phyloP scores from a whole-genome alignment of 2,113 vertebrate species.

The Salvelinus fontinalis region DNA sequence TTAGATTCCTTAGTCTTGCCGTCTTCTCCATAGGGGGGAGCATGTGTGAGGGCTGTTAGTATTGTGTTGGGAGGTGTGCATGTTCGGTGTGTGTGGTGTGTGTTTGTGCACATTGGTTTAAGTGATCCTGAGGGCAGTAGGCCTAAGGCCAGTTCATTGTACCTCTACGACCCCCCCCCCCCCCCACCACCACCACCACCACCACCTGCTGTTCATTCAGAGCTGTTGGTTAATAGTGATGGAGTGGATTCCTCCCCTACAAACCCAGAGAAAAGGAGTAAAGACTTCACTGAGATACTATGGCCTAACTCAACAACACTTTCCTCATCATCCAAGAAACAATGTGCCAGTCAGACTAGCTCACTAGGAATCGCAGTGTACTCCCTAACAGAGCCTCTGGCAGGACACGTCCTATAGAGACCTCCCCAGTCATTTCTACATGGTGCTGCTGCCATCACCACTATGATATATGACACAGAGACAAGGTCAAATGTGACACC shows the following conservation, averaged over 20 bases:
- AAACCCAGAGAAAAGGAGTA: too few species aligned
- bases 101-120: conserved; percentile 14
- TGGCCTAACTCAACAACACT: too few species aligned
- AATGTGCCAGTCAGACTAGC: neutral
- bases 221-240: neutral
- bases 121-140: conserved; percentile 4
- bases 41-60: conserved; percentile 39
- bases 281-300: too few species aligned
- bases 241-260: neutral
- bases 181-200: neutral
- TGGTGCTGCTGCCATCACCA: neutral
- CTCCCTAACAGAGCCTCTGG: too few species aligned
- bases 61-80: conserved; percentile 21
- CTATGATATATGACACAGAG: neutral
- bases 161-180: neutral
- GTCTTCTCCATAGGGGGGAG: conserved; percentile 41
- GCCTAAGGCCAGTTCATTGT: conserved; percentile 16
- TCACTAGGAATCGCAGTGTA: neutral
- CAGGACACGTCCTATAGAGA: too few species aligned
- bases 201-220: conserved; percentile 2
- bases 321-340: too few species aligned
- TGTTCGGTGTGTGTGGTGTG: conserved; percentile 14
- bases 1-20: too few species aligned
- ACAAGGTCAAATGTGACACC: neutral
- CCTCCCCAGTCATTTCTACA: too few species aligned